Percentiles rank a stretch among this genome's conserved stretches.
Evolutionary conservation across 2,888 invertebrate genomes (phyloP).

Genomic region (Dexiosoma caninum): DNA sequence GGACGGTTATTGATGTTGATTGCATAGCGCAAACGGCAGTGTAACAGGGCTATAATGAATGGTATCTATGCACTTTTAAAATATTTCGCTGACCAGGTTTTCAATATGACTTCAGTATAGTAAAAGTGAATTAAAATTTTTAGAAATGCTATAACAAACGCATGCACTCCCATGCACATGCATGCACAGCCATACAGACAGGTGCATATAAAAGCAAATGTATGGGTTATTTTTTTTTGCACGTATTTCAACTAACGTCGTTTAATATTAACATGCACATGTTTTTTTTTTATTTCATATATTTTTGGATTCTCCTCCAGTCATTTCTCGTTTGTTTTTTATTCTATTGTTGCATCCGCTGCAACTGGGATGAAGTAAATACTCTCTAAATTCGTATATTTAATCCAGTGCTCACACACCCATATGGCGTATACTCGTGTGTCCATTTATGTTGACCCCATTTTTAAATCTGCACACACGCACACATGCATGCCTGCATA

Average conservation of each 20-base stretch:
- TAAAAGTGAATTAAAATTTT: slow-evolving; percentile 36
- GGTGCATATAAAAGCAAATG: background rate
- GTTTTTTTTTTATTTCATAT: slow-evolving; percentile 16
- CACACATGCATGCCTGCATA: background rate
- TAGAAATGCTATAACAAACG: background rate
- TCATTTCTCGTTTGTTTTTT: background rate
- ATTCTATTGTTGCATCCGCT: slow-evolving; percentile 3
- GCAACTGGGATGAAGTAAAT: slow-evolving; percentile 6
- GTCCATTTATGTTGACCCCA: slow-evolving; percentile 42
- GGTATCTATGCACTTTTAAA: background rate
- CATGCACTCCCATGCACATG: no score
- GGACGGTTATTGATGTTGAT: background rate
- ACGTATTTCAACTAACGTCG: slow-evolving; percentile 6
- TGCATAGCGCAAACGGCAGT: background rate
- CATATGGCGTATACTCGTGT: background rate
- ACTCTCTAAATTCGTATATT: background rate
- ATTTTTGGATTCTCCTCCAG: background rate
- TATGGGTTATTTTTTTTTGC: background rate
- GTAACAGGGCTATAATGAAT: background rate
- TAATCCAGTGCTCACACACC: background rate
- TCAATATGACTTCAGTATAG: slow-evolving; percentile 38
- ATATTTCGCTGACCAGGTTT: slow-evolving; percentile 39
- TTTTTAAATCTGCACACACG: slow-evolving; percentile 11
- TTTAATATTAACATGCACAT: slow-evolving; percentile 15
- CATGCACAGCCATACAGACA: background rate